Evolutionary conservation across 2,888 invertebrate genomes (phyloP).

Genomic region (Mayetiola destructor): DNA sequence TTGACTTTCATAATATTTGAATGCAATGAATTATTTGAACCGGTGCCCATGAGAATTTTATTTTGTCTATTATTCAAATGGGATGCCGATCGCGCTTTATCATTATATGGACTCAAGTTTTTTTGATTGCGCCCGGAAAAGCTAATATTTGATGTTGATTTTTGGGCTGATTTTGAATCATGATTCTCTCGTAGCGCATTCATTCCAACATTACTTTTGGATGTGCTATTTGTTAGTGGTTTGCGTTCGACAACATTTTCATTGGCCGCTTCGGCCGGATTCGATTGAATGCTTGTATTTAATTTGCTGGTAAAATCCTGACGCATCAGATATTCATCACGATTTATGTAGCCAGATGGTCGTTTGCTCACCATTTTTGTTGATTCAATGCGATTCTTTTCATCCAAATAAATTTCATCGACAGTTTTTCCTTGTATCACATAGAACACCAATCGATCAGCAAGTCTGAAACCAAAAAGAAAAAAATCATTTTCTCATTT

Average conservation of each 20-base stretch:
- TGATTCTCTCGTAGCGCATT: constrained; percentile 31
- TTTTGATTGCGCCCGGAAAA: constrained; percentile 33
- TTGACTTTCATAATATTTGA: constrained; percentile 37
- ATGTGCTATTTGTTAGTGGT: constrained; percentile 29
- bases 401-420: constrained; percentile 42
- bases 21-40: no score
- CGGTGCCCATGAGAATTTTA: background rate
- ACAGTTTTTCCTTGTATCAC: constrained; percentile 49
- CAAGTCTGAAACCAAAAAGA: constrained; percentile 36
- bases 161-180: constrained; percentile 27
- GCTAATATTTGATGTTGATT: constrained; percentile 27
- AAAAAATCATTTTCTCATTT: background rate
- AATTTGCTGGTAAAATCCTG: constrained; percentile 20
- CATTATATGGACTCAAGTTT: constrained; percentile 29
- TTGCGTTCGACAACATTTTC: constrained; percentile 14
- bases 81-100: background rate
- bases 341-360: constrained; percentile 15
- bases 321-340: constrained; percentile 29
- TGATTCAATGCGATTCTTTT: constrained; percentile 20
- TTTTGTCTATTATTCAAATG: background rate
- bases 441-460: constrained; percentile 47
- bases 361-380: background rate
- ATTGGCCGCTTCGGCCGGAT: background rate
- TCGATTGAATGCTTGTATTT: background rate
- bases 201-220: constrained; percentile 30